Conservation (phyloP, 2,888 invertebrate species). For the Melieria omissa region DNA sequence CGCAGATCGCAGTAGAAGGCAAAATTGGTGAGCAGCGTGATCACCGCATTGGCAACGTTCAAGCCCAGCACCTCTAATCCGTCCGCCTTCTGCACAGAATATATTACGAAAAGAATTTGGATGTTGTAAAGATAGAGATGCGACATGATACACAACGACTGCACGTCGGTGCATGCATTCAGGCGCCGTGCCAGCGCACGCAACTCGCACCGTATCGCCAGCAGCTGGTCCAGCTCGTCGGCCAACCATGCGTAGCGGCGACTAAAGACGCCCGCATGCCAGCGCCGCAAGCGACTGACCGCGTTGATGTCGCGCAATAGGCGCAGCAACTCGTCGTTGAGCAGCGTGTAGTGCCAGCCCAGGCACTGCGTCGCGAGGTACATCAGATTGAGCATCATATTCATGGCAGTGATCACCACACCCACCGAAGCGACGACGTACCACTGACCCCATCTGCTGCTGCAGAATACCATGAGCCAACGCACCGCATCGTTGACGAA, state of each 20-base stretch:
- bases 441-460: too few species aligned
- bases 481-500: not conserved
- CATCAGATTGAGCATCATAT: conserved; percentile 1
- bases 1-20: not conserved
- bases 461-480: too few species aligned
- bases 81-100: conserved; percentile 2
- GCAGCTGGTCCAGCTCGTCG: conserved; percentile 3
- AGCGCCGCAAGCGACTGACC: not conserved
- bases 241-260: not conserved
- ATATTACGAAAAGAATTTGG: not conserved
- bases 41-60: not conserved
- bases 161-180: not conserved
- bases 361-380: not conserved
- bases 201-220: not conserved
- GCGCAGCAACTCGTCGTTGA: conserved; percentile 1
- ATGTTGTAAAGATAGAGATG: conserved; percentile 1
- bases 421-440: not conserved
- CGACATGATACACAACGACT: not conserved
- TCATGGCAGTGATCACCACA: not conserved
- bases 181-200: not conserved
- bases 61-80: not conserved
- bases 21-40: not conserved
- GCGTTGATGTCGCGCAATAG: not conserved
- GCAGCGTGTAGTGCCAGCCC: not conserved
- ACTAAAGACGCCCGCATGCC: not conserved